These are phyloP conservation scores for Drosophila mimica DNA, from an alignment of 2,888 invertebrate species.

Conservation along the genomic window DNA sequence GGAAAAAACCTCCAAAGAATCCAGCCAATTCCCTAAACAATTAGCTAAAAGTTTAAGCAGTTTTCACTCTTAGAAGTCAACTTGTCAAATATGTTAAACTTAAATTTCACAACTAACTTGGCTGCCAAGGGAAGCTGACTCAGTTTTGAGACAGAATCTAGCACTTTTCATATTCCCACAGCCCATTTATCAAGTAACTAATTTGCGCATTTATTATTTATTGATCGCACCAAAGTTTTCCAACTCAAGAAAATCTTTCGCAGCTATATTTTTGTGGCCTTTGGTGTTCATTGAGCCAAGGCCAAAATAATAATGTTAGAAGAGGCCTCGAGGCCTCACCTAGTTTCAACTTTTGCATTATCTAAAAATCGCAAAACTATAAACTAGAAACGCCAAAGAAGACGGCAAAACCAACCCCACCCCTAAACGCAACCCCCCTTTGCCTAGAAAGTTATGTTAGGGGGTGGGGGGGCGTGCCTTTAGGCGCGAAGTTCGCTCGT, in stretches of 20 bases:
- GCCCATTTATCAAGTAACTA: constrained; percentile 29
- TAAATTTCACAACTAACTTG: background rate
- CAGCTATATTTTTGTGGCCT: background rate
- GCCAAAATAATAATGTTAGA: background rate
- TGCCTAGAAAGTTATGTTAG: constrained; percentile 56
- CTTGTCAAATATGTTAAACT: background rate
- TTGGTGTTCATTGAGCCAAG: constrained; percentile 20
- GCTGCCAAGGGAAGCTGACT: background rate
- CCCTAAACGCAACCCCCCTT: too few species aligned
- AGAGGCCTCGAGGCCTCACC: constrained; percentile 68
- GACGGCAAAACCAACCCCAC: constrained; percentile 4
- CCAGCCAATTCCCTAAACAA: background rate
- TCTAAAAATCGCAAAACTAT: constrained; percentile 72
- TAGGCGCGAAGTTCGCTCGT: constrained; percentile 39
- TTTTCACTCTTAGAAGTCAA: background rate
- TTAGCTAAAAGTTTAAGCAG: background rate
- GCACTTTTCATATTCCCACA: constrained; percentile 14
- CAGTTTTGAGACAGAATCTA: background rate
- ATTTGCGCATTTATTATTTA: constrained; percentile 32
- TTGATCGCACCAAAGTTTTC: constrained; percentile 27
- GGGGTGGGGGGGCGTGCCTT: constrained; percentile 32
- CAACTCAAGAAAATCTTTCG: background rate
- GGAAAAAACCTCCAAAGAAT: background rate
- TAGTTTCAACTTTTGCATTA: constrained; percentile 75
- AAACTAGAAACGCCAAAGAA: constrained; percentile 61